Evolutionary conservation across 2,888 invertebrate genomes (phyloP).

Genomic region (Cantharis rufa): DNA sequence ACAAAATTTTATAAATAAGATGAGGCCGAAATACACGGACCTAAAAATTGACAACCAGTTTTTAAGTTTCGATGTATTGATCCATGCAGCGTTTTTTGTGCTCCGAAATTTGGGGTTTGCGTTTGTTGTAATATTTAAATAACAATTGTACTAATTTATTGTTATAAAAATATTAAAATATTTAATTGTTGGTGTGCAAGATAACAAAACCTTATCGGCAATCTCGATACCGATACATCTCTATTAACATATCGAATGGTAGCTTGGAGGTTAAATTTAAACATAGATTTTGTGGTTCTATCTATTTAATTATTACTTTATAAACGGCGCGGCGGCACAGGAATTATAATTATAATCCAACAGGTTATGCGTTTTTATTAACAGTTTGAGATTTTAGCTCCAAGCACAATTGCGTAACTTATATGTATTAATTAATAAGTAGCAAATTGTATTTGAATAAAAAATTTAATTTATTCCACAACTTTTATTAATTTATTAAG

Average conservation of each 20-base stretch:
- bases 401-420: not conserved
- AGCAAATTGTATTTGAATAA: not conserved
- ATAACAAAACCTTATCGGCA: constrained; percentile 16
- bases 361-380: not conserved
- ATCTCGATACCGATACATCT: constrained; percentile 26
- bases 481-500: not conserved
- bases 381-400: not conserved
- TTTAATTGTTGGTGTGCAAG: constrained; percentile 10
- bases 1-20: constrained; percentile 25
- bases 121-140: not conserved
- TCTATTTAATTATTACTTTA: constrained; percentile 25
- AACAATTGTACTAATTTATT: constrained; percentile 1
- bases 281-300: constrained; percentile 8
- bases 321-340: constrained; percentile 17
- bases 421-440: not conserved
- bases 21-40: not conserved
- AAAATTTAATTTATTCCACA: not conserved
- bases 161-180: not conserved
- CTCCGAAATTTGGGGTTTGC: not conserved
- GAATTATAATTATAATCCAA: not conserved
- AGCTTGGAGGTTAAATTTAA: constrained; percentile 22
- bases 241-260: constrained; percentile 20
- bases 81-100: not conserved
- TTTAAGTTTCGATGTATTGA: not conserved
- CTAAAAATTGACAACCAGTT: not conserved